Base-by-base conservation (phyloP, 2,797 vertebrate genomes). In the Harpagifer antarcticus region DNA sequence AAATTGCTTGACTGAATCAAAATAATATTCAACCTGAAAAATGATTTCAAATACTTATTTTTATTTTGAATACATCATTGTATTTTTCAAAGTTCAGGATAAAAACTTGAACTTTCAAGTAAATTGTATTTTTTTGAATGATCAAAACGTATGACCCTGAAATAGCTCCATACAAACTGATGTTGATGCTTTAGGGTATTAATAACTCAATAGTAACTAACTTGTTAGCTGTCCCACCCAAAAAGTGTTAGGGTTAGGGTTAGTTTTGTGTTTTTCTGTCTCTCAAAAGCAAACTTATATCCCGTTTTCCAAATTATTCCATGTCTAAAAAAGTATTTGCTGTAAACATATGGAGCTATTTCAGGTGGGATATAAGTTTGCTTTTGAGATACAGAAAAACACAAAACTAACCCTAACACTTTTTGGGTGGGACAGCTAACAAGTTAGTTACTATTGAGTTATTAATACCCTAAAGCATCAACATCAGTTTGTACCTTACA, bases 231-330 rank as follows among this genome's bases (percentile, higher is more conserved):
- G 1, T 45, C 47, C 11, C n/a, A 56, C 47, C 11, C n/a, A 56
- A 45, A 16, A 53, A 71, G 27, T 27, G 23, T 23, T 23, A 3
- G 23, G 23, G 23, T n/a, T n/a, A n/a, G n/a, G n/a, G n/a, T 23
- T 23, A 27, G 27, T 56, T 40, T 0, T 56, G 33, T 9, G 19
- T 20, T 11, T 45, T 17, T 19, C 53, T 42, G 17, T 64, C 16
- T 48, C 53, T 60, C n/a, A 57, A 63, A 19, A 47, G 19, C 17
- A 52, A 59, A 68, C 20, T 17, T 47, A 20, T 11, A 68, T 50
- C 16, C 19, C n/a, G n/a, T n/a, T n/a, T n/a, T n/a, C n/a, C n/a
- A n/a, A n/a, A n/a, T n/a, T n/a, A n/a, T n/a, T n/a, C n/a, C n/a
- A n/a, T n/a, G n/a, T n/a, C n/a, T n/a, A n/a, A n/a, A n/a, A n/a